Percentiles rank a stretch among this genome's conserved stretches.
Conservation (phyloP, 1,140 invertebrate genomes). For the Solenopsis invicta region DNA sequence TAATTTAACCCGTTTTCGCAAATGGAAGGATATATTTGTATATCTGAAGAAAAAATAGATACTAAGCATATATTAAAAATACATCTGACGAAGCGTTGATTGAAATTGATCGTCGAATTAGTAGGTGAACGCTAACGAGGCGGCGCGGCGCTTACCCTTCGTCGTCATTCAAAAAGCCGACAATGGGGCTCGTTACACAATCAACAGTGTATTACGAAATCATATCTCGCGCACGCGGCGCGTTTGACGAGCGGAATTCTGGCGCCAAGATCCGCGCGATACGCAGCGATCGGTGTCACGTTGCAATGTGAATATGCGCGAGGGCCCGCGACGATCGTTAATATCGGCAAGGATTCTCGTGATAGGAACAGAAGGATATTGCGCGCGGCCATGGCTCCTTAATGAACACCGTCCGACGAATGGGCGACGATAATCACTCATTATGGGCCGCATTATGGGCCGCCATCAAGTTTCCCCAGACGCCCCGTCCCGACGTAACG, state of each 20-base stretch:
- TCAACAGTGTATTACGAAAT: conserved; percentile 38
- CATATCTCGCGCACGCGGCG: not conserved
- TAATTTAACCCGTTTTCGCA: not conserved
- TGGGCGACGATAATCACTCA: conserved; percentile 40
- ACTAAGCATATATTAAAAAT: not conserved
- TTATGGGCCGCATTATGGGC: conserved; percentile 36
- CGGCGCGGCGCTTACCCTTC: conserved; percentile 4
- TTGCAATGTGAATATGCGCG: not conserved
- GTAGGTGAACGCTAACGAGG: conserved; percentile 48
- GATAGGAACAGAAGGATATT: conserved; percentile 1
- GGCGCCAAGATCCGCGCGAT: conserved; percentile 53
- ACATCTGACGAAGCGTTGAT: not conserved
- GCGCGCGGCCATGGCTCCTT: conserved; percentile 6
- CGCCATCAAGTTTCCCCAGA: conserved; percentile 4
- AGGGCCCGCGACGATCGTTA: conserved; percentile 19
- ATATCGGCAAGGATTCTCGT: conserved; percentile 34
- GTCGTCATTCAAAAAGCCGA: conserved; percentile 49
- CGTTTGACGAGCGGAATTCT: conserved; percentile 42
- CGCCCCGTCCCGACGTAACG: not conserved
- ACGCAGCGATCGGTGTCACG: conserved; percentile 13
- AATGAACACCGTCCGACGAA: conserved; percentile 46
- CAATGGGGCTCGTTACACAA: conserved; percentile 40
- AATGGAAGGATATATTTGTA: too few species aligned
- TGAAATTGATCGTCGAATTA: conserved; percentile 32
- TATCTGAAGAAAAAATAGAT: not conserved